A percentile compares a stretch with the other conserved stretches of the same genome.
phyloP scores from a whole-genome alignment of 2,797 vertebrate genomes.

The Aphelocoma californica region DNA sequence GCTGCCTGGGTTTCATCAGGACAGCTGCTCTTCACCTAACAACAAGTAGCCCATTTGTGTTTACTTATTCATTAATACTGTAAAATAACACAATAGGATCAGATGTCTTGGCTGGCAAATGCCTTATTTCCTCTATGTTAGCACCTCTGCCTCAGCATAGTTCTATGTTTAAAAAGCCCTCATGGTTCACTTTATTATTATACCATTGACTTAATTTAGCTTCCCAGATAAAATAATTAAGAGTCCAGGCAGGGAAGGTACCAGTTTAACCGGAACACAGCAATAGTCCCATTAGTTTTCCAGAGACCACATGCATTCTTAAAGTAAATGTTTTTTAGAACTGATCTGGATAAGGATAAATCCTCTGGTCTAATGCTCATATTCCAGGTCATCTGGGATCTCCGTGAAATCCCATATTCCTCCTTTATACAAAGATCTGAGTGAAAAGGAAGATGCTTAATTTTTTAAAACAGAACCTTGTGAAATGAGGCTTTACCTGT shows the following conservation, averaged over 20 bases:
- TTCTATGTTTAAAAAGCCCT: neutral
- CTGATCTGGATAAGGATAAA: neutral
- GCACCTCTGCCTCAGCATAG: neutral
- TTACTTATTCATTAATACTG: conserved; percentile 42
- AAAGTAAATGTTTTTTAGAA: neutral
- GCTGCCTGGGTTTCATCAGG: neutral
- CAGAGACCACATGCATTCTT: neutral
- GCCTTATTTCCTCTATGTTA: neutral
- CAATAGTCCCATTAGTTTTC: neutral
- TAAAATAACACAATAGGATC: conserved; percentile 24
- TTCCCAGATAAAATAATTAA: neutral
- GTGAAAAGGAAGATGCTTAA: neutral
- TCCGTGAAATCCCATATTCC: neutral
- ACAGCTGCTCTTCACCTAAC: conserved; percentile 11
- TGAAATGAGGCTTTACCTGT: neutral
- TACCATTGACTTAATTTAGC: neutral
- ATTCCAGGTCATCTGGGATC: neutral
- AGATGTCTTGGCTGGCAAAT: conserved; percentile 1
- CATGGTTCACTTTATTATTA: neutral
- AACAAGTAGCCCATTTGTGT: conserved; percentile 19
- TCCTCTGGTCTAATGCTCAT: neutral
- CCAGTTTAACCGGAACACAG: neutral
- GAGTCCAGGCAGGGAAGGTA: neutral
- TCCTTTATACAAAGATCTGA: neutral
- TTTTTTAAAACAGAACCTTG: neutral